Percentiles rank a stretch among this genome's conserved stretches.
Conservation (phyloP, 2,797 vertebrate genomes). For the Mus caroli region DNA sequence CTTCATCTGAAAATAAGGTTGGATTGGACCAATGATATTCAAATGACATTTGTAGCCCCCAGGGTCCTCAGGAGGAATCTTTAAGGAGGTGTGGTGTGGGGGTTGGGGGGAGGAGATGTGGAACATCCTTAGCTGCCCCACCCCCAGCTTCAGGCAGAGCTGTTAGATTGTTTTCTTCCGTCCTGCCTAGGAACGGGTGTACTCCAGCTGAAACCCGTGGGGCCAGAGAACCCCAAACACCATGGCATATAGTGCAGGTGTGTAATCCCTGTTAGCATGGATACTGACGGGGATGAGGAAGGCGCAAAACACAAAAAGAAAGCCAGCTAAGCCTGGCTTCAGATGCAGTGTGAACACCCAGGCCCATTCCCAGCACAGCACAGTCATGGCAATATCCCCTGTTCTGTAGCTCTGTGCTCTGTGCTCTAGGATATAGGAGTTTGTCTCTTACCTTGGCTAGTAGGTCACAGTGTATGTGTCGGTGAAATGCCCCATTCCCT, state of each 20-base stretch:
- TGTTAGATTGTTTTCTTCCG: neutral
- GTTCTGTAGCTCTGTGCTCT: neutral
- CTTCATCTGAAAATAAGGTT: constrained; percentile 53
- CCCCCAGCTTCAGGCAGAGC: neutral
- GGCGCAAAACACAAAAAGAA: neutral
- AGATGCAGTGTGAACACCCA: neutral
- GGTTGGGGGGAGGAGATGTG: neutral
- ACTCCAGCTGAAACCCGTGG: neutral
- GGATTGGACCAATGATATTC: constrained; percentile 42
- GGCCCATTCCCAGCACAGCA: neutral
- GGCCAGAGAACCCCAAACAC: neutral
- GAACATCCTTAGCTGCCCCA: neutral
- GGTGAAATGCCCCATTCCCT: too few relatives aligned
- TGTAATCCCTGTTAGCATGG: neutral
- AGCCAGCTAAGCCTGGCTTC: neutral
- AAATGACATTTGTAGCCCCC: constrained; percentile 44
- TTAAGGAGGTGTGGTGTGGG: neutral
- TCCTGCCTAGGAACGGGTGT: neutral
- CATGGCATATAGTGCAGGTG: neutral
- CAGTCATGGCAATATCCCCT: fast-evolving
- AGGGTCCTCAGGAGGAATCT: neutral
- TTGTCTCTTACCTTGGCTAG: neutral
- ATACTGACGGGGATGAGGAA: neutral
- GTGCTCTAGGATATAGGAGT: neutral
- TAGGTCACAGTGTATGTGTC: neutral